Conservation (phyloP, 2,888 invertebrate species). For the Polyploca ridens region DNA sequence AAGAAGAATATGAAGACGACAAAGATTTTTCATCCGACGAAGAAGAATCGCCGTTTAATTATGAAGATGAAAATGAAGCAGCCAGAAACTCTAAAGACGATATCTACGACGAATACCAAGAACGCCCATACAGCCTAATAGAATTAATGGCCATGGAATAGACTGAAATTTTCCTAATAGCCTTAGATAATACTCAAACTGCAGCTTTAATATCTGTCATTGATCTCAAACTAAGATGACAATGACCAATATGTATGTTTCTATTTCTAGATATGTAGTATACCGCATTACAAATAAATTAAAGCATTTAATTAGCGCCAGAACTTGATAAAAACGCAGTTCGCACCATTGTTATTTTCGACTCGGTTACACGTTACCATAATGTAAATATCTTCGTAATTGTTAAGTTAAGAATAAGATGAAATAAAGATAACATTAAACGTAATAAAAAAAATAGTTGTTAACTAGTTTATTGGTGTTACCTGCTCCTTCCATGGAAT, state of each 20-base stretch:
- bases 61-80: constrained; percentile 39
- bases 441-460: constrained; percentile 40
- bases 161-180: constrained; percentile 52
- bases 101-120: constrained; percentile 48
- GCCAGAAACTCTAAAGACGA: constrained; percentile 38
- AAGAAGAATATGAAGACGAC: constrained; percentile 49
- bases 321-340: constrained; percentile 25
- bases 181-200: constrained; percentile 41
- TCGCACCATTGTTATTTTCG: constrained; percentile 23
- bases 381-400: constrained; percentile 75
- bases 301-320: constrained; percentile 59
- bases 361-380: constrained; percentile 47
- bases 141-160: constrained; percentile 79
- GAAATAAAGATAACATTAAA: constrained; percentile 63
- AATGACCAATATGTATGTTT: constrained; percentile 26
- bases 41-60: constrained; percentile 43
- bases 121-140: constrained; percentile 65
- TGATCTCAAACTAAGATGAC: constrained; percentile 43
- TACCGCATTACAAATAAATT: constrained; percentile 50
- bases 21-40: constrained; percentile 35
- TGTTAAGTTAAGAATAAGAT: constrained; percentile 60
- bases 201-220: constrained; percentile 46
- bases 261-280: constrained; percentile 26
- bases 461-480: constrained; percentile 60
- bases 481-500: constrained; percentile 95